These are phyloP conservation scores for Drosophila anomelani DNA, from an alignment of 2,888 invertebrate species.

Conservation along the genomic window DNA sequence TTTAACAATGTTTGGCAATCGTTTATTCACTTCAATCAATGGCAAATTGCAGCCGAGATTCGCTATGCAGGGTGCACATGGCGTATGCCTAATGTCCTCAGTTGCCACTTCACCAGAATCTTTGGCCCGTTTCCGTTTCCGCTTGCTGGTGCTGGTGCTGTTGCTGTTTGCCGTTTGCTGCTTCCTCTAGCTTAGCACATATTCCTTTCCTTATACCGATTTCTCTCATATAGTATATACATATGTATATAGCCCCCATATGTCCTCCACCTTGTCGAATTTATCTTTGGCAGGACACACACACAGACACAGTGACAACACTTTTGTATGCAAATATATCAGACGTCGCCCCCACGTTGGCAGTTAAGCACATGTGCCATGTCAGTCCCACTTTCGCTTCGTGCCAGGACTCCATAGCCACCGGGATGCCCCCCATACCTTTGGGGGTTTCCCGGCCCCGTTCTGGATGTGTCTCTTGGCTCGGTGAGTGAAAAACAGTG, in stretches of 20 bases:
- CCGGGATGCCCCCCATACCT: neutral
- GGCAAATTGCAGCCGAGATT: constrained; percentile 38
- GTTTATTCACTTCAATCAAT: constrained; percentile 37
- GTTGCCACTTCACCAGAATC: neutral
- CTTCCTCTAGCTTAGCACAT: neutral
- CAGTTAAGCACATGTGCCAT: constrained; percentile 53
- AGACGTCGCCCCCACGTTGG: constrained; percentile 43
- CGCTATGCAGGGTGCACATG: constrained; percentile 12
- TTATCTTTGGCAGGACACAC: constrained; percentile 55
- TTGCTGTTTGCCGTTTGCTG: neutral
- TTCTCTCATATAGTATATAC: neutral
- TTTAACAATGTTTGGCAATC: constrained; percentile 42
- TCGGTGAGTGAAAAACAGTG: constrained; percentile 10
- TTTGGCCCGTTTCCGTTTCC: neutral
- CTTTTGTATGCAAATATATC: constrained; percentile 66
- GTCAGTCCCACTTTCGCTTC: constrained; percentile 9
- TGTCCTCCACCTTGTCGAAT: constrained; percentile 51
- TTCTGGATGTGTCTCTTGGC: constrained; percentile 14
- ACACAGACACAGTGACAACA: constrained; percentile 45
- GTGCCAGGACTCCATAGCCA: constrained; percentile 15
- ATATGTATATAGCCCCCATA: constrained; percentile 4
- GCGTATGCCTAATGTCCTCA: constrained; percentile 32
- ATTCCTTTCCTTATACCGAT: neutral
- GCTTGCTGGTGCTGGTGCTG: neutral
- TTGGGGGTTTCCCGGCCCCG: constrained; percentile 10